phyloP scores from a whole-genome alignment of 1,140 invertebrate genomes.

The Drosophila albomicans region DNA sequence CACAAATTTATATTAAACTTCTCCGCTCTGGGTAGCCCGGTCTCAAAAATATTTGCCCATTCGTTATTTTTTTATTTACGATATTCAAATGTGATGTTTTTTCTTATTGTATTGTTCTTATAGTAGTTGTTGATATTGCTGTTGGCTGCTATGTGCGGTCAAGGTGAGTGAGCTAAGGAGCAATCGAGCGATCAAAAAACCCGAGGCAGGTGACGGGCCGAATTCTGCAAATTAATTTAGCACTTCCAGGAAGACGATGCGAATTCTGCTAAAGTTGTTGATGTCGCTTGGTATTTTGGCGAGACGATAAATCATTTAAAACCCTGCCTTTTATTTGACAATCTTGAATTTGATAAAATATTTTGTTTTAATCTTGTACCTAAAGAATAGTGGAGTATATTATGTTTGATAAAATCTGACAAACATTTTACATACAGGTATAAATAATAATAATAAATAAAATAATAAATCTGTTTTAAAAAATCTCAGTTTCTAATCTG shows the following conservation, averaged over 20 bases:
- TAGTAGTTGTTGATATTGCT: conserved; percentile 30
- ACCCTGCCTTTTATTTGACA: conserved; percentile 63
- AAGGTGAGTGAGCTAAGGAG: conserved; percentile 64
- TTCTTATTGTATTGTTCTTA: conserved; percentile 15
- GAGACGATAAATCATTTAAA: conserved; percentile 73
- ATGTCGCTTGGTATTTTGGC: conserved; percentile 28
- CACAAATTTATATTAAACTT: too few relatives aligned
- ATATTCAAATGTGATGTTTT: conserved; percentile 60
- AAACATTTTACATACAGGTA: too few relatives aligned
- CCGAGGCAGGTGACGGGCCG: conserved; percentile 46
- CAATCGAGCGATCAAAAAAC: conserved; percentile 34
- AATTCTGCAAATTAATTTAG: conserved; percentile 36
- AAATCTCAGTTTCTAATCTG: too few relatives aligned
- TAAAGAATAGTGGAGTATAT: background rate
- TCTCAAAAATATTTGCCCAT: conserved; percentile 21
- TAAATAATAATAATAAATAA: too few relatives aligned
- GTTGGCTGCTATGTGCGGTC: conserved; percentile 52
- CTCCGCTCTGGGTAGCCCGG: too few relatives aligned
- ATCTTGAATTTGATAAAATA: conserved; percentile 60
- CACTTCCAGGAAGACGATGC: conserved; percentile 77
- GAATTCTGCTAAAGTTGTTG: conserved; percentile 38
- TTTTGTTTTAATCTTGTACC: background rate
- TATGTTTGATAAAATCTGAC: too few relatives aligned
- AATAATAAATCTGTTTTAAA: too few relatives aligned
- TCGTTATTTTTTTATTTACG: conserved; percentile 34